These are phyloP conservation scores for Sarcoramphus papa DNA, from an alignment of 2,797 vertebrate species.

Conservation along the genomic window DNA sequence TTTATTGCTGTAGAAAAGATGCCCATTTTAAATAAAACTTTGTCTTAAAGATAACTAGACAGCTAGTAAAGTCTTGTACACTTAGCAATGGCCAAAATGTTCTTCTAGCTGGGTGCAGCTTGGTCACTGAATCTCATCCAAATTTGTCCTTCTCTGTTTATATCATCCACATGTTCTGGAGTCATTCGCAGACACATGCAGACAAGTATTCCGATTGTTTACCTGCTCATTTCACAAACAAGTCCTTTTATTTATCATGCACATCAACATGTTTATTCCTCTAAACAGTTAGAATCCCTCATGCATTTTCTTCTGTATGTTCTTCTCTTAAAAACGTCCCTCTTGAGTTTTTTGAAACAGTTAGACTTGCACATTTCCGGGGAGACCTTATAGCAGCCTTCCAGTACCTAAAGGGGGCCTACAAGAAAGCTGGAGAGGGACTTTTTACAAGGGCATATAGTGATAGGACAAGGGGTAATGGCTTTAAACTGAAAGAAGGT, in stretches of 20 bases:
- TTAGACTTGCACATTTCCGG: neutral
- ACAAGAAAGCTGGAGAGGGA: neutral
- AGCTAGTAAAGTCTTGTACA: accelerated
- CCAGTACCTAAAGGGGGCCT: neutral
- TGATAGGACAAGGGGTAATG: too few species aligned
- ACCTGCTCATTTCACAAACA: neutral
- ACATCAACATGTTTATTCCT: neutral
- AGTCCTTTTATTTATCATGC: neutral
- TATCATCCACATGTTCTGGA: neutral
- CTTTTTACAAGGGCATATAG: too few species aligned
- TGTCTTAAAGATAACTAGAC: neutral
- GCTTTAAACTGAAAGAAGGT: too few species aligned
- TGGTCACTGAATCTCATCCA: neutral
- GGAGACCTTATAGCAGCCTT: neutral
- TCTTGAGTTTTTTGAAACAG: neutral
- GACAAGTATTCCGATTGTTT: neutral
- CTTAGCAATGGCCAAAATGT: neutral
- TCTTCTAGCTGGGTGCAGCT: neutral
- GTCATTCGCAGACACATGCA: neutral
- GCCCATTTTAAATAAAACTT: neutral
- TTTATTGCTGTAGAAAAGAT: neutral
- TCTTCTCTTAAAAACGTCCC: neutral
- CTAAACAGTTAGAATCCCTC: neutral
- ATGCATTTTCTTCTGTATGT: neutral
- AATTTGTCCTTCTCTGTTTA: neutral